Evolutionary conservation across 1,140 invertebrate species (phyloP), one percentile per base, ranked within the genome.

Genomic region (Aphis gossypii): DNA sequence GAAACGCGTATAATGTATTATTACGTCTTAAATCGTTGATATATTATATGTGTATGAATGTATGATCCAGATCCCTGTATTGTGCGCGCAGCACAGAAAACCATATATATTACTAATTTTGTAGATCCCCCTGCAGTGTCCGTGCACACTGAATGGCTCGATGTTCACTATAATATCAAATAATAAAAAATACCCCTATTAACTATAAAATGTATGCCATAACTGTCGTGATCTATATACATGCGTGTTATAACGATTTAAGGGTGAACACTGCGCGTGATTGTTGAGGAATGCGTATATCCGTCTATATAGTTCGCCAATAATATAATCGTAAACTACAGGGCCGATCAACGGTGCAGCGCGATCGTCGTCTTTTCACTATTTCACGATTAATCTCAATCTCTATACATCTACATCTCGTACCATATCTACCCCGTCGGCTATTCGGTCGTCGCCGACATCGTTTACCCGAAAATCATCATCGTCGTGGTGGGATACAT

Each of bases 321-420:
- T 76, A 76, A 76, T 76, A 76, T 14, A n/a, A 90, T 90, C 9
- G 89, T 90, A 54, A 90, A 68, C 89, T 38, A 11, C 89, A 68
- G 89, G 89, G 54, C n/a, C 23, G 11, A 54, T 56, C n/a, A 35
- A 25, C 21, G 35, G 35, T 20, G 76, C 14, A 1, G 21, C 35
- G 35, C 14, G 30, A 76, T n/a, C 14, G n/a, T n/a, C 76, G n/a
- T n/a, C 76, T 20, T 38, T 35, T 83, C 76, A 2, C 76, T 23
- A 21, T 83, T 35, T 83, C 76, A 76, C 76, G 76, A 38, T 83
- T 38, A 38, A 35, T 83, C 76, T 83, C 35, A 35, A 83, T 38
- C n/a, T 21, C 18, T 20, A 41, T 41, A 0, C 76, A 38, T 38
- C 76, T 35, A n/a, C 60, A 68, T 18, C 30, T 30, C 35, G 5